A percentile compares a stretch with the other conserved stretches of the same genome.
Evolutionary conservation across 2,113 vertebrate genomes (phyloP).

Genomic region (Entomyzon cyanotis): DNA sequence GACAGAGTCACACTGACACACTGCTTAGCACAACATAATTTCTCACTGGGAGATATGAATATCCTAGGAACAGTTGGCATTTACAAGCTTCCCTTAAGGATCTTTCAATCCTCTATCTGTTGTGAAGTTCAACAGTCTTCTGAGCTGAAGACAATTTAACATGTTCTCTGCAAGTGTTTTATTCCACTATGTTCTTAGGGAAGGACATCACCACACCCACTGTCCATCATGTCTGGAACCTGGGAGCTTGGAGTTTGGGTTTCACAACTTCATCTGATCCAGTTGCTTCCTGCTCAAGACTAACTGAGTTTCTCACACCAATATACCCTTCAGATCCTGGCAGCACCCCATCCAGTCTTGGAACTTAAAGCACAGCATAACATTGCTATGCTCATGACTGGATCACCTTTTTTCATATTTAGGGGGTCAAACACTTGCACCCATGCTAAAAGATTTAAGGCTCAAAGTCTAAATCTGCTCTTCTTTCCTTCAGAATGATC

Average conservation of each 20-base stretch:
- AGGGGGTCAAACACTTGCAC: background rate
- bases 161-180: background rate
- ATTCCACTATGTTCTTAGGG: background rate
- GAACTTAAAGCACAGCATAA: background rate
- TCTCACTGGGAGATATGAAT: accelerated
- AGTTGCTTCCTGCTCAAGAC: background rate
- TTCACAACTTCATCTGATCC: background rate
- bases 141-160: background rate
- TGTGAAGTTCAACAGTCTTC: background rate
- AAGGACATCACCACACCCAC: background rate
- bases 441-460: background rate
- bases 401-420: background rate
- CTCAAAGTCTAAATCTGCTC: background rate
- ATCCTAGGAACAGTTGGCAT: background rate
- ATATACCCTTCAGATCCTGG: background rate
- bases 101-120: background rate
- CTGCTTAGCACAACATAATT: background rate
- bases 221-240: background rate
- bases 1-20: background rate
- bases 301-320: background rate
- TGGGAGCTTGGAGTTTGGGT: background rate
- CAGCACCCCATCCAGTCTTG: background rate
- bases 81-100: background rate
- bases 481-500: background rate
- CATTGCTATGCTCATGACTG: too few species aligned